Evolutionary conservation across 2,888 invertebrate species (phyloP).

Genomic region (Drosophila austrosaltans): DNA sequence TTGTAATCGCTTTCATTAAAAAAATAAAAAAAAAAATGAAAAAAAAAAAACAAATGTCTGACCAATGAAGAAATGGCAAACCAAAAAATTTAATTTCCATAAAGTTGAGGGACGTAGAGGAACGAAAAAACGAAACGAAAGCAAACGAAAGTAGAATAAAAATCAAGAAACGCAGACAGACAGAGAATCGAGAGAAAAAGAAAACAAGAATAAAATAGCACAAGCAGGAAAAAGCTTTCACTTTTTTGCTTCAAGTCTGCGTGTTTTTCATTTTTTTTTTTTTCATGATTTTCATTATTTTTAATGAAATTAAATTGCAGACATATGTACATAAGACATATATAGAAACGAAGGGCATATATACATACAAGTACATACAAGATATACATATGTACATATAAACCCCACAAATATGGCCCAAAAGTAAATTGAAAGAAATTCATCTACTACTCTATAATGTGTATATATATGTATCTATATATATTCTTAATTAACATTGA

Average conservation of each 20-base stretch:
- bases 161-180: constrained; percentile 11
- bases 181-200: constrained; percentile 4
- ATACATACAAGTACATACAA: neutral
- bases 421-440: constrained; percentile 16
- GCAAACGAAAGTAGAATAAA: constrained; percentile 20
- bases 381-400: constrained; percentile 24
- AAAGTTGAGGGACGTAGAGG: constrained; percentile 20
- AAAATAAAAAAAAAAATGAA: constrained; percentile 2
- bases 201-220: constrained; percentile 41
- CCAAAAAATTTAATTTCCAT: constrained; percentile 58
- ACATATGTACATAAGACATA: constrained; percentile 27
- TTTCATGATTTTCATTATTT: constrained; percentile 58
- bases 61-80: constrained; percentile 36
- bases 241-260: constrained; percentile 30
- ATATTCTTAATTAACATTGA: neutral
- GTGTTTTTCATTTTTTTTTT: constrained; percentile 20
- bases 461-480: neutral
- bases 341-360: neutral
- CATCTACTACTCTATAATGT: neutral
- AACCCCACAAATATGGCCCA: constrained; percentile 31
- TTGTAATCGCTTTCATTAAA: constrained; percentile 59
- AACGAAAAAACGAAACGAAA: neutral
- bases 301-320: constrained; percentile 71
- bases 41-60: constrained; percentile 34
- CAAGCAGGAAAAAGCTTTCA: constrained; percentile 53